Evolutionary conservation across 1,140 invertebrate species (phyloP).

Genomic region (Conus ventricosus): DNA sequence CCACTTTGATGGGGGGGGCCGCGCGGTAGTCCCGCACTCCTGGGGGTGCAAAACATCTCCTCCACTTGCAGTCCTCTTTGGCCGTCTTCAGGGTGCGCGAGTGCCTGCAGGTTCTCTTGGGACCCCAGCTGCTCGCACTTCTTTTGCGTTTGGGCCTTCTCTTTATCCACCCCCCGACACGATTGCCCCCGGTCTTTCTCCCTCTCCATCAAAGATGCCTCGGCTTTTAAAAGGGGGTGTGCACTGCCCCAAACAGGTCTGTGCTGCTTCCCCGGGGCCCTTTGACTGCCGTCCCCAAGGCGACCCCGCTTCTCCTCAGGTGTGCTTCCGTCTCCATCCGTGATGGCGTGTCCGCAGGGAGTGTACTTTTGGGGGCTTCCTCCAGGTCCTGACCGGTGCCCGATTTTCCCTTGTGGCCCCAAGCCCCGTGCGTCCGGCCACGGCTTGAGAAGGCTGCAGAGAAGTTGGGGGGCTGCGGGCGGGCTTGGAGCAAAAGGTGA

Average conservation of each 20-base stretch:
- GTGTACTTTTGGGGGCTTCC: conserved; percentile 55
- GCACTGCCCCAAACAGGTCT: conserved; percentile 48
- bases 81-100: conserved; percentile 42
- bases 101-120: conserved; percentile 40
- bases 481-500: conserved; percentile 59
- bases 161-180: conserved; percentile 53
- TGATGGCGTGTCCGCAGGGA: conserved; percentile 55
- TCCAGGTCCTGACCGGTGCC: conserved; percentile 65
- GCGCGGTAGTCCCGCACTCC: conserved; percentile 48
- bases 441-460: conserved; percentile 61
- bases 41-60: conserved; percentile 56
- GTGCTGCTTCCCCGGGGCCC: conserved; percentile 45
- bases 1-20: conserved; percentile 43
- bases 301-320: conserved; percentile 50
- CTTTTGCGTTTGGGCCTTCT: conserved; percentile 52
- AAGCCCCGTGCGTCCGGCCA: conserved; percentile 66
- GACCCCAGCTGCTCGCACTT: conserved; percentile 50
- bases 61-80: conserved; percentile 56
- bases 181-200: conserved; percentile 56
- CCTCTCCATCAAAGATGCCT: conserved; percentile 51
- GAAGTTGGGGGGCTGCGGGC: conserved; percentile 63
- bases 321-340: conserved; percentile 53
- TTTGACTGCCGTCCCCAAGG: conserved; percentile 50
- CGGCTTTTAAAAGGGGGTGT: conserved; percentile 48
- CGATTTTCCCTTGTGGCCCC: conserved; percentile 61